phyloP scores from a whole-genome alignment of 2,113 vertebrate genomes.

The Tautogolabrus adspersus region DNA sequence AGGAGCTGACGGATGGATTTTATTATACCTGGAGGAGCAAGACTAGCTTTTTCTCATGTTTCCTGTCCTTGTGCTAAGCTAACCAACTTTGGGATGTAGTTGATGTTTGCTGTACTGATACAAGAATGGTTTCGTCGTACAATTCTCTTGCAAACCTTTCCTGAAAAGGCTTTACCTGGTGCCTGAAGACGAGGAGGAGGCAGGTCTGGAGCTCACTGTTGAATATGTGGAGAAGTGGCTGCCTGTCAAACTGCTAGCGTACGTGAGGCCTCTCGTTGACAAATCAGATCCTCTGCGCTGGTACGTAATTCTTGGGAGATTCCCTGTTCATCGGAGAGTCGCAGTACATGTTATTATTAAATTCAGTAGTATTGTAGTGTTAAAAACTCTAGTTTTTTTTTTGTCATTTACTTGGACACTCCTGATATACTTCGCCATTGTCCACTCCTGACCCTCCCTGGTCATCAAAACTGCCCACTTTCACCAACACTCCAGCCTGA shows the following conservation, averaged over 20 bases:
- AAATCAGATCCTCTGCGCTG: slow-evolving; percentile 41
- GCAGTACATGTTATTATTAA: neutral
- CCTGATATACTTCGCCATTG: slow-evolving; percentile 59
- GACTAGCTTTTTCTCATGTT: too few species aligned
- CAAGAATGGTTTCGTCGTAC: neutral
- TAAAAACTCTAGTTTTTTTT: neutral
- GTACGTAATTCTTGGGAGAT: slow-evolving; percentile 15
- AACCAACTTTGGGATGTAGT: neutral
- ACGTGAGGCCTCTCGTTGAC: slow-evolving; percentile 46
- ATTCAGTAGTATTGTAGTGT: neutral
- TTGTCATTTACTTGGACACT: slow-evolving; percentile 62
- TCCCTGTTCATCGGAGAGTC: slow-evolving; percentile 41
- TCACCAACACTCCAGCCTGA: slow-evolving; percentile 53
- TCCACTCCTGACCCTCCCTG: slow-evolving; percentile 48
- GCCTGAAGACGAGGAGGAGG: slow-evolving; percentile 62
- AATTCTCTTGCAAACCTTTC: neutral
- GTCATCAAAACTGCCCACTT: slow-evolving; percentile 22
- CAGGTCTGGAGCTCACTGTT: slow-evolving; percentile 56
- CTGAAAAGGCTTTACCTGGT: slow-evolving; percentile 44
- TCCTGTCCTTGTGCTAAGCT: neutral
- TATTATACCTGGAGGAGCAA: neutral
- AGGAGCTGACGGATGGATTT: neutral
- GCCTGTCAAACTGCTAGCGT: slow-evolving; percentile 46
- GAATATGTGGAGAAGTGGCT: slow-evolving; percentile 56
- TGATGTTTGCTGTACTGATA: neutral